Base-by-base conservation (phyloP, 1,140 invertebrate species). In the Radopholus similis region DNA sequence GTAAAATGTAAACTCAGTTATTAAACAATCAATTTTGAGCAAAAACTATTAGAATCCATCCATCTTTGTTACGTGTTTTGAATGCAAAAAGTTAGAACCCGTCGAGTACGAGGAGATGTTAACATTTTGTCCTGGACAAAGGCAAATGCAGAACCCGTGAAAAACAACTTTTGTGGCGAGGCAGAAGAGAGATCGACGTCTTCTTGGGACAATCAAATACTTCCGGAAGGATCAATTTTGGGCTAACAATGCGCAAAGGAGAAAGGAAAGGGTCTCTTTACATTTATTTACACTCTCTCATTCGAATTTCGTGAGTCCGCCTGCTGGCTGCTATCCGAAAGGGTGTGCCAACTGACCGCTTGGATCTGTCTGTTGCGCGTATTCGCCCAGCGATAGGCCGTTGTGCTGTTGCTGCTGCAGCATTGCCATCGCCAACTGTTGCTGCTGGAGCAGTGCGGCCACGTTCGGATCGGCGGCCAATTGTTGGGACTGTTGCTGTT, bases 371-470 rank as follows among this genome's bases (percentile, higher is more conserved):
- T 23, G 26, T 1, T 21, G n/a, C 44, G 57, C 28, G 21, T 59
- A 32, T 38, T 21, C 30, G 21, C 30, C 57, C n/a, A 59, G 21
- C 44, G 32, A n/a, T 23, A 18, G 23, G 38, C 65, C 66, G 15
- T 40, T 58, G 28, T 63, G 59, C 28, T 73, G 70, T 49, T 72
- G 70, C 42, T 72, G 64, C 38, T 75, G 73, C 13, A 62, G 32
- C 30, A 42, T 34, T 18, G 38, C 21, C 21, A 62, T 35, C 30
- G 47, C 47, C 9, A 51, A 8, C 13, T 51, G 47, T 44, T 74
- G 72, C 28, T 73, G 71, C 18, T 75, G 72, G 15, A 73, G 42
- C 30, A 58, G 35, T 21, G 65, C 71, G 15, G 62, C 62, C 37
- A 62, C 66, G 53, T 54, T 32, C 49, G 8, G n/a, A 26, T 21